These are phyloP conservation scores for Hyles vespertilio DNA, from an alignment of 1,140 invertebrate species.

Conservation along the genomic window DNA sequence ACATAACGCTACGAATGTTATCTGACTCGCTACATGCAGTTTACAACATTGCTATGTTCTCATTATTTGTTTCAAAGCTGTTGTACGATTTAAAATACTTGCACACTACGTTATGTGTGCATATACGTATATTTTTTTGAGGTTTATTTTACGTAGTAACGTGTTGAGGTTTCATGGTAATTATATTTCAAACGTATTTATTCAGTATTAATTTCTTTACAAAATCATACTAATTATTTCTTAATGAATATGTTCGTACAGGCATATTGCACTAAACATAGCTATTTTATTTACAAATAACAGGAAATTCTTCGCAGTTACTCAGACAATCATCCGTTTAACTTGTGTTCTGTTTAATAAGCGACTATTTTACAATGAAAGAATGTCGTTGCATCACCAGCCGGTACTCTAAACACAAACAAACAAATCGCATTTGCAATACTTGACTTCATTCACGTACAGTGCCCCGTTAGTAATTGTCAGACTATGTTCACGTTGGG, in stretches of 20 bases:
- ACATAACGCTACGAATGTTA: conserved; percentile 72
- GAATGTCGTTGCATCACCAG: conserved; percentile 43
- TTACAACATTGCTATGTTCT: conserved; percentile 63
- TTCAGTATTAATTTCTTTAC: too few species aligned
- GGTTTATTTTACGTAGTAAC: too few species aligned
- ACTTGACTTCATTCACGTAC: conserved; percentile 28
- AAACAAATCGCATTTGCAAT: conserved; percentile 51
- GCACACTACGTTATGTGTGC: background rate
- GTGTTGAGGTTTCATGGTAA: too few species aligned
- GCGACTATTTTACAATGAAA: conserved; percentile 37
- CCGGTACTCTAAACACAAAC: conserved; percentile 46
- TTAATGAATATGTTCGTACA: background rate
- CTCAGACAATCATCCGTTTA: conserved; percentile 20
- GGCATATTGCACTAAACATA: background rate
- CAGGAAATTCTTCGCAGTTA: conserved; percentile 19
- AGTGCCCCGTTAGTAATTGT: conserved; percentile 11
- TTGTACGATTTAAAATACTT: too few species aligned
- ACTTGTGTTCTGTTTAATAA: conserved; percentile 28
- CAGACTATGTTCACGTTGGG: background rate
- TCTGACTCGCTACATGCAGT: conserved; percentile 44
- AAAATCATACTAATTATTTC: background rate
- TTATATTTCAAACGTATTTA: too few species aligned
- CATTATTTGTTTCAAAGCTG: conserved; percentile 41
- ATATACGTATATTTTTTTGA: too few species aligned
- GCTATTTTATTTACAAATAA: conserved; percentile 9